Conservation (phyloP, 2,113 vertebrate species). For the Prionailurus bengalensis region DNA sequence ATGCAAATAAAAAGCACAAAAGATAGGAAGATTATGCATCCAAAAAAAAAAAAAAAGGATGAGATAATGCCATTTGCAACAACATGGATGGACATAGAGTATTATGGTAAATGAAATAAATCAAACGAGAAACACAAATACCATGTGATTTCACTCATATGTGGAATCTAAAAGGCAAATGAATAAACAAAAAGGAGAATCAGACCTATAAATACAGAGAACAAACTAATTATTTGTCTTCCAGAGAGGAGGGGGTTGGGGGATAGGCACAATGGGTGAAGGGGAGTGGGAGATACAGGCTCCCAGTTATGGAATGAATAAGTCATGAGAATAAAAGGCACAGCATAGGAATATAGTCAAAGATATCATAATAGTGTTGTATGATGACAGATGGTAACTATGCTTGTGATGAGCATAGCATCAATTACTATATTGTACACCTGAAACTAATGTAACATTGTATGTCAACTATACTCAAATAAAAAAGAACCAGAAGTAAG, state of each 20-base stretch:
- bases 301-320: background rate
- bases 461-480: background rate
- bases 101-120: no score
- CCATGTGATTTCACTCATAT: no score
- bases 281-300: background rate
- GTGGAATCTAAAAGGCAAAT: no score
- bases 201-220: no score
- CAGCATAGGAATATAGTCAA: background rate
- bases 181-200: no score
- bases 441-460: background rate
- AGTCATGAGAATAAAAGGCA: background rate
- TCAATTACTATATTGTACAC: background rate
- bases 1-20: no score
- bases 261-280: background rate
- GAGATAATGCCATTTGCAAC: no score
- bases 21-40: no score
- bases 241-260: background rate
- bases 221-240: no score
- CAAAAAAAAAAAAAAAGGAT: no score
- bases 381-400: background rate
- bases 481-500: background rate
- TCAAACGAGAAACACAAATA: no score
- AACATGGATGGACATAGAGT: no score
- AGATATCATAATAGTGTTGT: background rate
- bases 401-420: background rate